Base-by-base conservation (phyloP, 1,140 invertebrate species). In the Drosophila elegans region DNA sequence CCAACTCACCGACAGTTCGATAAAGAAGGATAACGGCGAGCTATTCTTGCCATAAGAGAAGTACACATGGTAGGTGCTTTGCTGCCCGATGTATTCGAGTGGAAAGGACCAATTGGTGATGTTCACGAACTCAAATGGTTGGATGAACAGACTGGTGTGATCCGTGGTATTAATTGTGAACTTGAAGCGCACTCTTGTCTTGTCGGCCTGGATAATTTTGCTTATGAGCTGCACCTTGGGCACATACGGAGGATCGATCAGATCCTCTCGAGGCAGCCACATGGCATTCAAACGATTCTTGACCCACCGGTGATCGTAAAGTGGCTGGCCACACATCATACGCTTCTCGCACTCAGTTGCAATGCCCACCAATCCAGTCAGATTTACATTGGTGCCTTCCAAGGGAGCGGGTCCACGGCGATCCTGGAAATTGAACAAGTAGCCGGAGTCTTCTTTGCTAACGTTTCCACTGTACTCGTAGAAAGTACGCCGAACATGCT, bases 401-500 rank as follows among this genome's bases (percentile, higher is more conserved):
- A 96, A 92, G n/a, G 94, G 94, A 42, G 94, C 90, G 29, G 94
- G 93, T 84, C 94, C 94, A 74, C 95, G 94, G 74, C 95, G 94
- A 80, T 97, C 96, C 89, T 96, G 94, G 78, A 96, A 94, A n/a
- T 95, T 94, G 61, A 96, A 93, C 94, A 96, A 95, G 69, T 95
- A 95, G 11, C 96, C 96, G 12, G 94, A 94, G 34, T 95, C 94
- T 13, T 93, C 93, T 72, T 93, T 91, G 10, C 93, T 92, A 6
- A 95, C 72, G 0, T 82, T 92, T 12, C 94, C 94, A 69, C 94
- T 88, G 49, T 86, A 80, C 64, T 94, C 93, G 57, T 95, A 95
- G 89, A 94, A 95, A 72, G 93, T 94, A 72, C 95, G 92, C 62
- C 94, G 93, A 0, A 94, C 93, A 63, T 95, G 95, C 95, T 95